Conservation (phyloP, 1,140 invertebrate genomes). For the Brachionus koreanus region DNA sequence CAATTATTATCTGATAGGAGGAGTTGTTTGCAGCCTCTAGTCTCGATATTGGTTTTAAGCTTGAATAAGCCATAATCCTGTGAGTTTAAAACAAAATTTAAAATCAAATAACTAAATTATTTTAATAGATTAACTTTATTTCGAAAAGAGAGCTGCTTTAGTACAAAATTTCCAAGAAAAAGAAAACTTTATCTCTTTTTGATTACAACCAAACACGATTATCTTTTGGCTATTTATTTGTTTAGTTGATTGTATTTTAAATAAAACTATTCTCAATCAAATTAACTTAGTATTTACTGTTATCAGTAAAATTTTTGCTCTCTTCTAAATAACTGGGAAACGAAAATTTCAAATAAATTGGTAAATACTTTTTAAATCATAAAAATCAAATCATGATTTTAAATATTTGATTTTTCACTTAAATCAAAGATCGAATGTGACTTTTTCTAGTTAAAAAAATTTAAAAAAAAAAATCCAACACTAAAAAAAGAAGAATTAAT, state of each 20-base stretch:
- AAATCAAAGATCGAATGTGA: not conserved
- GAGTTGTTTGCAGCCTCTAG: not conserved
- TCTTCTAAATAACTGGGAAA: not conserved
- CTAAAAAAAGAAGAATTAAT: not conserved
- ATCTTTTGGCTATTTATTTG: slow-evolving; percentile 33
- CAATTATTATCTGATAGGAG: not conserved
- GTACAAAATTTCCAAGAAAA: not conserved
- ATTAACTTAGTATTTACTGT: not conserved
- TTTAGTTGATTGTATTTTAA: slow-evolving; percentile 22
- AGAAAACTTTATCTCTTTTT: not conserved
- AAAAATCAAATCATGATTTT: not conserved
- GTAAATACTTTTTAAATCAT: not conserved
- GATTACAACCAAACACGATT: not conserved
- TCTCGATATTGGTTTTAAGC: not conserved
- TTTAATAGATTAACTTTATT: not conserved
- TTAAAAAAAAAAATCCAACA: not conserved
- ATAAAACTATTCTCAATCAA: not conserved
- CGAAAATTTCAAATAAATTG: not conserved
- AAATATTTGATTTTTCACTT: not conserved
- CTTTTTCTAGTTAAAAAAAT: not conserved
- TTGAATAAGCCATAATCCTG: not conserved
- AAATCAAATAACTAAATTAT: slow-evolving; percentile 16
- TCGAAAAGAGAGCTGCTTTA: not conserved
- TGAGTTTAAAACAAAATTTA: not conserved
- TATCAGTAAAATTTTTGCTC: not conserved